phyloP scores from a whole-genome alignment of 2,797 vertebrate species.

The Lepidocolaptes lacrymiger region DNA sequence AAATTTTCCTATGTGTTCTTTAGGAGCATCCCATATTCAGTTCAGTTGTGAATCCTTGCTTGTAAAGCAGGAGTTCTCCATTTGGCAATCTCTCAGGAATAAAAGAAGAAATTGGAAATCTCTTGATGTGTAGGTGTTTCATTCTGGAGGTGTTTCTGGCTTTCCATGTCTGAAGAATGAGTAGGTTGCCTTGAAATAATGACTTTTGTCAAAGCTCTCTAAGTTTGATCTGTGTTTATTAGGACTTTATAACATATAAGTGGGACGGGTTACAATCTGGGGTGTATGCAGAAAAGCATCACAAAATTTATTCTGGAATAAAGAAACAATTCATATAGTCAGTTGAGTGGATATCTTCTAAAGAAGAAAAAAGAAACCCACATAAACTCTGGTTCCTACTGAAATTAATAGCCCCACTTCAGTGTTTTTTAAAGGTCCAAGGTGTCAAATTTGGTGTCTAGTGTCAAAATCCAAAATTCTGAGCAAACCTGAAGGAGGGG shows the following conservation, averaged over 20 bases:
- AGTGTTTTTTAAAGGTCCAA: neutral
- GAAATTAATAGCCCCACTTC: neutral
- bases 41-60: neutral
- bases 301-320: neutral
- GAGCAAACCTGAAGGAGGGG: neutral
- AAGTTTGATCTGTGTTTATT: neutral
- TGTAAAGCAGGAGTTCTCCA: neutral
- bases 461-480: neutral
- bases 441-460: neutral
- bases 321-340: neutral
- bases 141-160: constrained; percentile 9
- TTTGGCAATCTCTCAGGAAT: neutral
- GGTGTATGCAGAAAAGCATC: neutral
- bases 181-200: constrained; percentile 31
- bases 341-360: neutral
- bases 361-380: neutral
- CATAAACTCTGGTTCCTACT: neutral
- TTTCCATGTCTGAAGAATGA: constrained; percentile 23
- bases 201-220: neutral
- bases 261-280: neutral
- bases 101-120: constrained; percentile 22
- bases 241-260: neutral
- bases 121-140: neutral
- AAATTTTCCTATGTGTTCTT: neutral
- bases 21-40: neutral